Evolutionary conservation across 2,888 invertebrate genomes (phyloP), one percentile per base, ranked within the genome.

Genomic region (Helleia helle): DNA sequence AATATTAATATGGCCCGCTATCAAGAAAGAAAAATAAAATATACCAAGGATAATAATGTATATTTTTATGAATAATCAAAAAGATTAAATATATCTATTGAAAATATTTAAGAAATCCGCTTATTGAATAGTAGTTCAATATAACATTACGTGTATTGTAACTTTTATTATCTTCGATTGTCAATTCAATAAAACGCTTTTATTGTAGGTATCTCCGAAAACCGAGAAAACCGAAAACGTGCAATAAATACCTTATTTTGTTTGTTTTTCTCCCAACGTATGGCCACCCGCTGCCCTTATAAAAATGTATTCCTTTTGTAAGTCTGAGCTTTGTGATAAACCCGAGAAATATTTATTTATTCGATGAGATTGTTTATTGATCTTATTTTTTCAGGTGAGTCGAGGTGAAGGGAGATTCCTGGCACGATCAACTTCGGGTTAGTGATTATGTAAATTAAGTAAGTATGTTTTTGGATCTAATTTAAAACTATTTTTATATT

Each of bases 341-440:
- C 8, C 22, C 22, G 6, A 22, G 12, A 12, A 22, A 34, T 34
- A 34, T 18, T 34, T 34, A 34, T 18, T 31, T 7, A 11, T 11
- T 34, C 34, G 17, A 11, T 18, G 17, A 11, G 34, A 31, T 18
- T 18, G 34, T 34, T 11, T 34, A 34, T 34, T 34, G 34, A 34
- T 34, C 34, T 34, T 34, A 22, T 34, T 34, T 34, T 34, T 34
- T 34, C 34, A 34, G 34, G 34, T 34, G 18, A 34, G 34, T 22
- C 28, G 11, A 12, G 8, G 13, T 1, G 28, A 2, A 8, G 9
- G 9, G 11, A 8, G 22, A 7, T 2, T 8, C 22, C 6, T 22
- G 22, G 22, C 7, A 22, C 11, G 12, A 22, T 34, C 22, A 22
- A 22, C 34, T 18, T 0, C 9, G 3, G 18, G 12, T 12, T 7